Percentiles rank a stretch among this genome's conserved stretches.
These are phyloP conservation scores for Hemiscyllium ocellatum DNA, from an alignment of 2,113 vertebrate species.

Conservation along the genomic window DNA sequence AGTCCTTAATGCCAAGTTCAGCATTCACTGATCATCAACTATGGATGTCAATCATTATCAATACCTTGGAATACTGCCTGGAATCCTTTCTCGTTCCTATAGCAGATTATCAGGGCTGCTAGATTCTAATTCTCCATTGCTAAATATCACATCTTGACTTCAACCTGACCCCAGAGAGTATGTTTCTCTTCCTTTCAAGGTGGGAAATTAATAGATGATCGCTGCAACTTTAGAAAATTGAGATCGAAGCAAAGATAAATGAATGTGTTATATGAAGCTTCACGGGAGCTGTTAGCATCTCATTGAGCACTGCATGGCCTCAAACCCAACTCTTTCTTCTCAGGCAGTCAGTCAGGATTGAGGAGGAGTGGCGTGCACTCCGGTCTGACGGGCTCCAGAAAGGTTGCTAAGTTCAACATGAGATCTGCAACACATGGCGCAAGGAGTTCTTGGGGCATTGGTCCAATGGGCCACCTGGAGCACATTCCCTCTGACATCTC, in stretches of 20 bases:
- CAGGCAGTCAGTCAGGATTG: too few relatives aligned
- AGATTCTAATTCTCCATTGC: not conserved
- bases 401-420: too few relatives aligned
- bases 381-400: too few relatives aligned
- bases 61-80: not conserved
- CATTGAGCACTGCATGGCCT: not conserved
- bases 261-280: not conserved
- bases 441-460: too few relatives aligned
- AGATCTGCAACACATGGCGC: too few relatives aligned
- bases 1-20: not conserved
- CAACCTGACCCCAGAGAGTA: not conserved
- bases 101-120: not conserved
- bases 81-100: not conserved
- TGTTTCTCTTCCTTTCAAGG: not conserved
- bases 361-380: too few relatives aligned
- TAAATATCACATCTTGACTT: not conserved
- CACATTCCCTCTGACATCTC: too few relatives aligned
- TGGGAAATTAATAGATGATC: not conserved
- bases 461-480: too few relatives aligned
- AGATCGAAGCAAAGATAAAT: not conserved
- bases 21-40: not conserved
- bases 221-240: not conserved
- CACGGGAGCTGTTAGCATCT: not conserved
- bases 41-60: not conserved
- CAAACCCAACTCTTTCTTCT: not conserved